Evolutionary conservation across 2,888 invertebrate species (phyloP), one percentile per base, ranked within the genome.

Genomic region (Amphipyra tragopoginis): DNA sequence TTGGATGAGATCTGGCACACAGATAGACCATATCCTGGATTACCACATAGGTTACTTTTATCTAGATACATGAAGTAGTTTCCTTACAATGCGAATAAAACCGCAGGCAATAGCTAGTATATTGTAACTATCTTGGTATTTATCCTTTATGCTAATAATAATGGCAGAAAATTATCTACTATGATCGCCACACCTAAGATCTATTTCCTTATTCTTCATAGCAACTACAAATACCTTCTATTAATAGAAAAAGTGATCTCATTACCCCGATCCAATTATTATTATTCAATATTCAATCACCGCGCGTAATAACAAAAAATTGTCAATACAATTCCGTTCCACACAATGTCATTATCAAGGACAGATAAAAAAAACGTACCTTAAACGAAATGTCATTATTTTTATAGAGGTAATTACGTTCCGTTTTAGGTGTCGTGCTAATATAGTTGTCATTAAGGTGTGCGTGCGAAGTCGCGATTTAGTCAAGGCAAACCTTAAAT

Each of bases 291-390:
- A 55, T 40, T 54, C 52, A 72, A 54, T 71, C 39, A 65, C 0
- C 15, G 5, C 15, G 14, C 11, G 29, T 36, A 49, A 45, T 36
- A 52, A 49, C 34, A 69, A 66, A 65, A 79, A 77, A 49, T n/a
- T 67, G 71, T 73, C 74, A 68, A 74, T 79, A 64, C 59, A 65
- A 72, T 76, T 79, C 61, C 71, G 33, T 60, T 51, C n/a, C 54
- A 54, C 11, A 44, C 80, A 77, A 73, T 77, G 77, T 79, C 77
- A 77, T 47, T 79, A 68, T 64, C 77, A 77, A 77, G 77, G 80
- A 58, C 71, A 58, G 51, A 62, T 51, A 64, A 66, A 78, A 66
- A 78, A 66, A 76, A 63, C 57, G 13, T 10, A 65, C 71, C 80
- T 60, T 77, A 73, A 45, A 63, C 45, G 55, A 34, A 44, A 70